Evolutionary conservation across 2,888 invertebrate species (phyloP).

Genomic region (Thera britannica): DNA sequence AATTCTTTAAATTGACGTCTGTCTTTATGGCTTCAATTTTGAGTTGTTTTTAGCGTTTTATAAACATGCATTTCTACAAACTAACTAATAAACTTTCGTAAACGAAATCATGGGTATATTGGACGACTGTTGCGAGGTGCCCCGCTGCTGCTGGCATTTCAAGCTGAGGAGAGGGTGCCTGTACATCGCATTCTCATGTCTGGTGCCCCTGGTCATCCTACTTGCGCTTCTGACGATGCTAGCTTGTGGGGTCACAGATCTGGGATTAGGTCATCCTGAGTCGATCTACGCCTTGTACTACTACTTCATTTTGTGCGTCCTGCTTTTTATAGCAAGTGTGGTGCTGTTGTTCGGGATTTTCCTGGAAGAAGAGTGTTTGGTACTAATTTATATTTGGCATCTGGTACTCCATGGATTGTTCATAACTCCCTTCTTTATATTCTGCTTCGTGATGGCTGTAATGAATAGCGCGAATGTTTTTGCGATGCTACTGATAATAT

Average conservation of each 20-base stretch:
- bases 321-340: slow-evolving; percentile 15
- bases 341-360: slow-evolving; percentile 10
- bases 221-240: slow-evolving; percentile 3
- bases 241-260: slow-evolving; percentile 4
- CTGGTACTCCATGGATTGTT: slow-evolving; percentile 23
- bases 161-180: slow-evolving; percentile 28
- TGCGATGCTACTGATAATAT: slow-evolving; percentile 13
- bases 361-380: slow-evolving; percentile 8
- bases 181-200: slow-evolving; percentile 29
- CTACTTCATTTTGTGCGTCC: slow-evolving; percentile 1
- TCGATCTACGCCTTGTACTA: slow-evolving; percentile 10
- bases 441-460: slow-evolving; percentile 27
- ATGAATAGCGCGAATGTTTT: slow-evolving; percentile 12
- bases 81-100: slow-evolving; percentile 1
- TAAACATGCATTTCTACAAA: slow-evolving; percentile 10
- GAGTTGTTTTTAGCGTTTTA: slow-evolving; percentile 13
- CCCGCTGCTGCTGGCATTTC: slow-evolving; percentile 33
- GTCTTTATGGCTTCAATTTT: background rate
- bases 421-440: slow-evolving; percentile 21
- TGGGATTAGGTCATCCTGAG: slow-evolving; percentile 2
- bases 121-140: slow-evolving; percentile 32
- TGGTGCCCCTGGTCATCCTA: slow-evolving; percentile 11
- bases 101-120: slow-evolving; percentile 27
- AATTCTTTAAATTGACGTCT: background rate
- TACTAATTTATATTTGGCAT: slow-evolving; percentile 26